These are phyloP conservation scores for Sebastolobus altivelis DNA, from an alignment of 2,797 vertebrate species.

Conservation along the genomic window DNA sequence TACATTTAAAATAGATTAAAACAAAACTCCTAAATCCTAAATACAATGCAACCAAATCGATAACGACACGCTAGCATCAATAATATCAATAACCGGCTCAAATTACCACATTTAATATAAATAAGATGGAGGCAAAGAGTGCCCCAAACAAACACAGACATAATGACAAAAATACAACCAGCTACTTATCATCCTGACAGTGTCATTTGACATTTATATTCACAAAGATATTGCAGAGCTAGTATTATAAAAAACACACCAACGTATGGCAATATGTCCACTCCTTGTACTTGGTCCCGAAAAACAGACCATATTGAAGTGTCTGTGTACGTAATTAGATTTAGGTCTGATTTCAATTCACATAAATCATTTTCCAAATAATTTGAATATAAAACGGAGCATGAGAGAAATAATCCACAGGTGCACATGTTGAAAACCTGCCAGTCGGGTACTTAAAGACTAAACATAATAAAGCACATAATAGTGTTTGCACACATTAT, in stretches of 20 bases:
- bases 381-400: background rate
- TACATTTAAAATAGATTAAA: background rate
- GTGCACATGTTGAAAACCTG: conserved; percentile 24
- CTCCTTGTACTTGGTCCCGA: background rate
- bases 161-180: too few relatives aligned
- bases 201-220: background rate
- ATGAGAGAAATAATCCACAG: background rate
- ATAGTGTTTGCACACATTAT: conserved; percentile 53
- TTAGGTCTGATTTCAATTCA: background rate
- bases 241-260: background rate
- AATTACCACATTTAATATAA: too few relatives aligned
- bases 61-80: too few relatives aligned
- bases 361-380: background rate
- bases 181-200: too few relatives aligned
- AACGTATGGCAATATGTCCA: background rate
- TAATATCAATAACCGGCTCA: too few relatives aligned
- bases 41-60: too few relatives aligned
- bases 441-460: background rate
- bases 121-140: too few relatives aligned
- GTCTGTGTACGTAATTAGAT: background rate
- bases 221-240: background rate
- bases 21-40: too few relatives aligned
- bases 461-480: conserved; percentile 13
- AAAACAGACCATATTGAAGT: background rate
- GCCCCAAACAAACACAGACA: too few relatives aligned